Percentiles rank a stretch among this genome's conserved stretches.
Evolutionary conservation across 2,113 vertebrate genomes (phyloP).

Genomic region (Phodopus roborovskii): DNA sequence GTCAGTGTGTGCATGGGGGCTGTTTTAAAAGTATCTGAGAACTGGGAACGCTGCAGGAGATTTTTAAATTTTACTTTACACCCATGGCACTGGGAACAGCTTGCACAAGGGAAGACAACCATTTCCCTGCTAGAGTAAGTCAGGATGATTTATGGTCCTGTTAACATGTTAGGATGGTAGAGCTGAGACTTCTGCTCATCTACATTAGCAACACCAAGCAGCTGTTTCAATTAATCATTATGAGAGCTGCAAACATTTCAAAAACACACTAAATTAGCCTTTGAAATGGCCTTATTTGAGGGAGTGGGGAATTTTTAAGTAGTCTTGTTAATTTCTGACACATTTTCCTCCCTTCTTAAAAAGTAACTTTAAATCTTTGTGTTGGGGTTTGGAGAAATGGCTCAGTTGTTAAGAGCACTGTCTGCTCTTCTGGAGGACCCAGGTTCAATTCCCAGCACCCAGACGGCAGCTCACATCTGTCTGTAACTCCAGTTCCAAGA

Average conservation of each 20-base stretch:
- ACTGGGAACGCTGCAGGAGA: background rate
- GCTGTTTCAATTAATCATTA: slow-evolving; percentile 60
- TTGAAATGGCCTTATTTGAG: slow-evolving; percentile 18
- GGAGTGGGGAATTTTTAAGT: background rate
- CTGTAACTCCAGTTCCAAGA: too few relatives aligned
- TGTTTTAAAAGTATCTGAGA: slow-evolving; percentile 14
- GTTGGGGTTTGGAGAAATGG: background rate
- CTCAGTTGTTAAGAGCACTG: too few relatives aligned
- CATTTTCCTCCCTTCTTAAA: slow-evolving; percentile 36
- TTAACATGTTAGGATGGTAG: background rate
- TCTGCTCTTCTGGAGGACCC: too few relatives aligned
- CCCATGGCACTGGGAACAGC: slow-evolving; percentile 4
- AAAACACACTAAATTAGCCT: slow-evolving; percentile 15
- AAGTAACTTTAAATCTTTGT: slow-evolving; percentile 39
- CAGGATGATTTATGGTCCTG: slow-evolving; percentile 27
- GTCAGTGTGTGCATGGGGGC: background rate
- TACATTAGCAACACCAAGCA: slow-evolving; percentile 51
- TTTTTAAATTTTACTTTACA: slow-evolving; percentile 48
- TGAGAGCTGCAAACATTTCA: background rate
- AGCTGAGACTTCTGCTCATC: background rate
- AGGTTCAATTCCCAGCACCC: too few relatives aligned
- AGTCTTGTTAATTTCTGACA: background rate
- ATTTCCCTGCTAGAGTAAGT: background rate
- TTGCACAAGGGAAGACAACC: background rate
- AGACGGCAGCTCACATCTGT: too few relatives aligned